phyloP scores from a whole-genome alignment of 2,888 invertebrate genomes.

The Toxonevra muliebris region DNA sequence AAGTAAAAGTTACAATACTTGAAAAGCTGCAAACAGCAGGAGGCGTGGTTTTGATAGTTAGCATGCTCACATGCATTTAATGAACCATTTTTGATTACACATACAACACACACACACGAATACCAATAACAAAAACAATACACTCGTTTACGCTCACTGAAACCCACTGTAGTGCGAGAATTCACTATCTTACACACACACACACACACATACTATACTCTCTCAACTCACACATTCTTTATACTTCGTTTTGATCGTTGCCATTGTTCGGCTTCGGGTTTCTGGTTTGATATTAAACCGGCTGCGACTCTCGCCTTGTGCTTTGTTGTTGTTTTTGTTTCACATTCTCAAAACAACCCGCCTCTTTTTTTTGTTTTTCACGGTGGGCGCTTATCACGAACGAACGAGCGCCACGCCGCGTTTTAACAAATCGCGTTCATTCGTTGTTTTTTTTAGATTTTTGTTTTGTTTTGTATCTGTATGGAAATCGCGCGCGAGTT shows the following conservation, averaged over 20 bases:
- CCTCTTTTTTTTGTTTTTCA: neutral
- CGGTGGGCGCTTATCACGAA: neutral
- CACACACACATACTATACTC: neutral
- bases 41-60: neutral
- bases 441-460: slow-evolving; percentile 1
- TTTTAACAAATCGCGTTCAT: neutral
- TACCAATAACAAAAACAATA: neutral
- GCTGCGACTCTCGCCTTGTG: slow-evolving; percentile 6
- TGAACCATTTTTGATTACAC: slow-evolving; percentile 6
- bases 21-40: slow-evolving; percentile 43
- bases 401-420: slow-evolving; percentile 33
- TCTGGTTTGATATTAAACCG: slow-evolving; percentile 29
- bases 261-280: slow-evolving; percentile 47
- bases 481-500: slow-evolving; percentile 28
- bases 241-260: slow-evolving; percentile 56
- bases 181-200: neutral
- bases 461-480: neutral
- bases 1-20: no score
- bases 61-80: neutral
- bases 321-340: no score
- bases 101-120: slow-evolving; percentile 21
- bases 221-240: neutral
- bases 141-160: neutral
- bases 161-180: slow-evolving; percentile 22
- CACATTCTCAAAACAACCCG: no score